Evolutionary conservation across 1,140 invertebrate genomes (phyloP).

Genomic region (Pemphigus obesinymphae): DNA sequence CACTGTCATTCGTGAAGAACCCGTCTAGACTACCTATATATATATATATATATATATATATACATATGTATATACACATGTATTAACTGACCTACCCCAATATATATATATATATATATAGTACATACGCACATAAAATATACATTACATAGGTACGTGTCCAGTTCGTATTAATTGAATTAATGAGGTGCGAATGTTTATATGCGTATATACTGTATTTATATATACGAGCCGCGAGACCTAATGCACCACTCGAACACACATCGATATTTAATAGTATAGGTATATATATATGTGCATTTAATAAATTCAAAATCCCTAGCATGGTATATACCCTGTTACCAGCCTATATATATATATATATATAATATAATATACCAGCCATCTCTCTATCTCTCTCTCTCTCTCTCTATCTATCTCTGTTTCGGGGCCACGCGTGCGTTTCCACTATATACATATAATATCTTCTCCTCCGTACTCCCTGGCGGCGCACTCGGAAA

Average conservation of each 20-base stretch:
- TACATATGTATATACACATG: neutral
- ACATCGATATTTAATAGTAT: no score
- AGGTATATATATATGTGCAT: no score
- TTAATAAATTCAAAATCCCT: constrained; percentile 31
- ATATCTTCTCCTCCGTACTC: no score
- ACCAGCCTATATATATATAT: neutral
- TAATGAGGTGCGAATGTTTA: constrained; percentile 28
- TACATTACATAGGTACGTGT: neutral
- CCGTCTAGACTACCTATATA: neutral
- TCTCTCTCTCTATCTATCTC: neutral
- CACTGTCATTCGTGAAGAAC: neutral
- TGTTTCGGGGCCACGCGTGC: neutral
- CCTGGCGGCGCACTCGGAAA: neutral
- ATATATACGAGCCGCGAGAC: no score
- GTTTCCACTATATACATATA: no score
- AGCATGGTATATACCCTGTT: neutral
- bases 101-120: no score
- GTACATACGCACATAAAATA: neutral
- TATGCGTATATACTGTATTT: no score
- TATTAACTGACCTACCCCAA: neutral
- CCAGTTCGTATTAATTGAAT: constrained; percentile 23
- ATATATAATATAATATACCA: no score
- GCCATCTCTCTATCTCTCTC: neutral
- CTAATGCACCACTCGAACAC: neutral
- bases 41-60: no score